These are phyloP conservation scores for Biston betularia DNA, from an alignment of 2,888 invertebrate genomes.

Conservation along the genomic window DNA sequence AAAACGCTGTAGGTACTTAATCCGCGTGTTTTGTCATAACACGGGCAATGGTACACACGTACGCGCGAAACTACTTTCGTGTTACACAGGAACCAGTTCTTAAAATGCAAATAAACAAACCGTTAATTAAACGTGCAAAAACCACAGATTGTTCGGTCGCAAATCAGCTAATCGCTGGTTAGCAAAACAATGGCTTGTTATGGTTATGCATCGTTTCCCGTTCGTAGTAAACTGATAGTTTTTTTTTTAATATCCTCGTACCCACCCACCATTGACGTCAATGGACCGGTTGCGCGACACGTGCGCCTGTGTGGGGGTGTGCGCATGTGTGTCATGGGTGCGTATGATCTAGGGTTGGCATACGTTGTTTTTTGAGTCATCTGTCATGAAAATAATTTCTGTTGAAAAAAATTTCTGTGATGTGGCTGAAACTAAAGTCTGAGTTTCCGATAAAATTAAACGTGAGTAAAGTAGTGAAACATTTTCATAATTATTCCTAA, in stretches of 20 bases:
- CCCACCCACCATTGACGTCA: conserved; percentile 83
- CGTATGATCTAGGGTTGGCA: conserved; percentile 22
- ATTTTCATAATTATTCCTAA: no score
- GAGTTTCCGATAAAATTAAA: no score
- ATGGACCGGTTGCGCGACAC: conserved; percentile 69
- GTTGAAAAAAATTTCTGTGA: no score
- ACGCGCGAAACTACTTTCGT: neutral
- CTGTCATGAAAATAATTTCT: neutral
- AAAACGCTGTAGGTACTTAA: no score
- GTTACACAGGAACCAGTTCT: neutral
- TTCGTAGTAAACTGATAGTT: conserved; percentile 79
- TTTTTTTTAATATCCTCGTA: conserved; percentile 72
- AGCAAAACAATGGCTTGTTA: conserved; percentile 74
- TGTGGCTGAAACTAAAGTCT: no score
- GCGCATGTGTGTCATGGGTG: conserved; percentile 20
- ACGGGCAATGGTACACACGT: no score
- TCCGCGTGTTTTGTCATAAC: no score
- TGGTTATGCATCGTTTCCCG: conserved; percentile 67
- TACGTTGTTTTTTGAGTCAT: neutral
- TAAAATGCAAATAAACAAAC: conserved; percentile 20
- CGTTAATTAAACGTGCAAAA: conserved; percentile 30
- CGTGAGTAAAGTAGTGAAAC: no score
- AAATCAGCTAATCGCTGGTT: conserved; percentile 50
- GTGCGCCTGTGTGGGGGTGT: conserved; percentile 53
- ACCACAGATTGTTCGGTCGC: conserved; percentile 18